phyloP scores from a whole-genome alignment of 2,888 invertebrate species.

The Torymus texanus region DNA sequence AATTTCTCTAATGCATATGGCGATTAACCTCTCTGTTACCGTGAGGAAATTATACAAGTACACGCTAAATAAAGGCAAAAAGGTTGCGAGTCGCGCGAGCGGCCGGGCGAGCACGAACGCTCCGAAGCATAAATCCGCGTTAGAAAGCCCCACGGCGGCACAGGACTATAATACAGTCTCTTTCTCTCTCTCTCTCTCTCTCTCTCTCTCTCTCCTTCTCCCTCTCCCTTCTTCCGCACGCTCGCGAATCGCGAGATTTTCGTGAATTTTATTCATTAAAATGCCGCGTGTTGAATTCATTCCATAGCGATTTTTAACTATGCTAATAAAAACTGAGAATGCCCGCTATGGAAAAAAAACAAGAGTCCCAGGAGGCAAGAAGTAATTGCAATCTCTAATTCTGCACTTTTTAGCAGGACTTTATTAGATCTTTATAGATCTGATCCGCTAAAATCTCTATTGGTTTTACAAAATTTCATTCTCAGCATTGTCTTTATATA shows the following conservation, averaged over 20 bases:
- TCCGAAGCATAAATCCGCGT: constrained; percentile 46
- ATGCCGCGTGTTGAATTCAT: not conserved
- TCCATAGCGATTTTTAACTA: not conserved
- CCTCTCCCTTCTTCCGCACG: not conserved
- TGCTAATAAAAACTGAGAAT: constrained; percentile 11
- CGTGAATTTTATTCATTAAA: constrained; percentile 39
- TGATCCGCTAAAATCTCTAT: too few species aligned
- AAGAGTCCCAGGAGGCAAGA: too few species aligned
- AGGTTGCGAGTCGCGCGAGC: constrained; percentile 34
- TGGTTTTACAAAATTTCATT: too few species aligned
- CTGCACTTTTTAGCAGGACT: too few species aligned
- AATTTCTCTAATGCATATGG: constrained; percentile 1
- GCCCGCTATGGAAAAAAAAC: too few species aligned
- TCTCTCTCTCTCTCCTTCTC: constrained; percentile 17
- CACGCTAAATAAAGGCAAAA: constrained; percentile 18
- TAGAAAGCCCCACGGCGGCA: constrained; percentile 37
- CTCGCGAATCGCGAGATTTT: constrained; percentile 22
- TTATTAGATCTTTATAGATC: too few species aligned
- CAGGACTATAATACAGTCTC: not conserved
- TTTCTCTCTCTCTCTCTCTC: constrained; percentile 26
- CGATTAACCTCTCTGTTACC: not conserved
- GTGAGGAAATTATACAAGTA: not conserved
- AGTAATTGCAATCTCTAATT: too few species aligned
- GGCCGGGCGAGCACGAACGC: not conserved
- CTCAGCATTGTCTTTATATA: too few species aligned